These are phyloP conservation scores for Bubalus kerabau DNA, from an alignment of 2,113 vertebrate species.

Conservation along the genomic window DNA sequence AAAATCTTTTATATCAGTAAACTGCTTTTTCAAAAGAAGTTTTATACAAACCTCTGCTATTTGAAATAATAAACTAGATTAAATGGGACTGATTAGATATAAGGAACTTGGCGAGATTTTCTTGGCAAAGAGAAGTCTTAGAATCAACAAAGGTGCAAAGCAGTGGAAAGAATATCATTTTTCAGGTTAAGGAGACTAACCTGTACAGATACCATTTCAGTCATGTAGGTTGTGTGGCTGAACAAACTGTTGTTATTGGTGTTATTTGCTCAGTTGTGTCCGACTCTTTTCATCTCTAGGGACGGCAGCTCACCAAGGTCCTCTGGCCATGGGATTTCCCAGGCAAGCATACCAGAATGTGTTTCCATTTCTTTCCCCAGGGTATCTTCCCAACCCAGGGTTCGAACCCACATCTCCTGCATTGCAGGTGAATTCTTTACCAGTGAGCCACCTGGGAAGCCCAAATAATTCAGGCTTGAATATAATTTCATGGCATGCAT, in stretches of 20 bases:
- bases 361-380: not conserved
- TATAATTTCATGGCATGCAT: not conserved
- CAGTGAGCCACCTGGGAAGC: not conserved
- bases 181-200: not conserved
- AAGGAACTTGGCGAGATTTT: not conserved
- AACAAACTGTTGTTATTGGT: not conserved
- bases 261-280: not conserved
- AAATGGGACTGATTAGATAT: not conserved
- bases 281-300: not conserved
- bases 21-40: not conserved
- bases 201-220: not conserved
- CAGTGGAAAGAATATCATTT: not conserved
- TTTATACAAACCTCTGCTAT: not conserved
- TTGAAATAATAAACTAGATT: not conserved
- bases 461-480: not conserved
- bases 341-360: not conserved
- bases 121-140: not conserved
- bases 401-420: not conserved
- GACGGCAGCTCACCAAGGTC: not conserved
- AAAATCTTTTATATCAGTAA: not conserved
- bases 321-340: not conserved
- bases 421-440: not conserved
- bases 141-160: not conserved
- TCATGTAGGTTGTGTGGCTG: not conserved
- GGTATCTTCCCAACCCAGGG: not conserved